phyloP scores from a whole-genome alignment of 2,888 invertebrate genomes.

The Hydroisotoma schaefferi region DNA sequence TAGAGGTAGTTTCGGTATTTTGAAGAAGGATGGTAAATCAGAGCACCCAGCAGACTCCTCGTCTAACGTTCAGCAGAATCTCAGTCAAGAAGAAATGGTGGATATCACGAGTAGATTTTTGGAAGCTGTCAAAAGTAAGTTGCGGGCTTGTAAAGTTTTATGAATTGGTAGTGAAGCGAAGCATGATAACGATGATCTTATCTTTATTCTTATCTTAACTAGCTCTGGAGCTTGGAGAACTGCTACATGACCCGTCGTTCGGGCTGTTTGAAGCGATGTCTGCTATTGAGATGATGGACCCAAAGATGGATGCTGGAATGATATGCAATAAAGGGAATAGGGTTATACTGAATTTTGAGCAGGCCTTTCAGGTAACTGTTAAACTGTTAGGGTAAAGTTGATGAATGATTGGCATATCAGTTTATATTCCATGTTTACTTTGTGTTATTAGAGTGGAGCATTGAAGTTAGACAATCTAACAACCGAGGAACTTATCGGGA shows the following conservation, averaged over 20 bases:
- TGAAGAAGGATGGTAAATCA: no score
- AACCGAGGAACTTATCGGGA: conserved; percentile 77
- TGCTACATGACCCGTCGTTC: conserved; percentile 84
- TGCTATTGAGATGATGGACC: conserved; percentile 99
- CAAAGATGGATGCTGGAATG: conserved; percentile 99
- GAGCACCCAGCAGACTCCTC: no score
- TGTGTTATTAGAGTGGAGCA: conserved; percentile 53
- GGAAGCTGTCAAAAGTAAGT: conserved; percentile 60
- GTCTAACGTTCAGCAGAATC: conserved; percentile 16
- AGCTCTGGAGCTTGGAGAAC: conserved; percentile 66
- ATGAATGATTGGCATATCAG: background rate
- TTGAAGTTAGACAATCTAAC: conserved; percentile 73
- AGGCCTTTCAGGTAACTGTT: conserved; percentile 68
- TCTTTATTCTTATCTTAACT: background rate
- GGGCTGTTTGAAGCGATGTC: conserved; percentile 98
- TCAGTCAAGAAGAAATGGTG: conserved; percentile 54
- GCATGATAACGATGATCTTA: background rate
- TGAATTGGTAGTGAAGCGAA: background rate
- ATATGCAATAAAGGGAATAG: conserved; percentile 82
- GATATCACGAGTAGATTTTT: conserved; percentile 66
- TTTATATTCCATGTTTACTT: conserved; percentile 11
- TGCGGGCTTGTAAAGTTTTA: conserved; percentile 3
- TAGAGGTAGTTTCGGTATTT: no score
- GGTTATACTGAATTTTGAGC: conserved; percentile 70
- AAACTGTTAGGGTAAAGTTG: background rate